Base-by-base conservation (phyloP, 2,888 invertebrate species). In the Platycnemis pennipes region DNA sequence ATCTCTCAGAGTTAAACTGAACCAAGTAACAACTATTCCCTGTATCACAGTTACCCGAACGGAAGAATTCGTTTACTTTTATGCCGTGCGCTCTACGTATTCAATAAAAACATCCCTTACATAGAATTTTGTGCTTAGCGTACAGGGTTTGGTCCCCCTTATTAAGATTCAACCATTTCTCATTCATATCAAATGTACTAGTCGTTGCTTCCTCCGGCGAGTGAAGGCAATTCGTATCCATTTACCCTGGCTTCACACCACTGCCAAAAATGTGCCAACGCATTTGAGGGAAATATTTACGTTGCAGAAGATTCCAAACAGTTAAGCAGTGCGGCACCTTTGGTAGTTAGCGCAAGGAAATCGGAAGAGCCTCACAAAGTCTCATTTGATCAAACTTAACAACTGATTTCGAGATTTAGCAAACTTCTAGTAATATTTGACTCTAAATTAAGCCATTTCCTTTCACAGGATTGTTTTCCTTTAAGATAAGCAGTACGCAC, bases 71-170 rank as follows among this genome's bases (percentile, higher is more conserved):
- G 13, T 11, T 11, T 13, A 13, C 13, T 63, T 63, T 77, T 37
- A 77, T 31, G 31, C 37, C 37, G 22, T 5, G 11, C 37, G 2
- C 11, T 13, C 11, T 37, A 77, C 37, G 13, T n/a, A 26, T 26
- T 37, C 77, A 13, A 37, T 77, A 26, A 77, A 37, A 77, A 37
- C 31, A 77, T 37, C 63, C 2, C 2, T 77, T 37, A 0, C 7
- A 22, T 77, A 37, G 11, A 77, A 77, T 77, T 77, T 77, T 13
- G 37, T 77, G 37, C 37, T 77, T 7, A 11, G 37, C n/a, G 26
- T n/a, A 37, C 37, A 37, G 77, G 77, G 77, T 77, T 77, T 77
- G 77, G 77, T 77, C 77, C 77, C 77, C 77, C 77, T 77, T 77
- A 37, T 37, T 77, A 37, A 37, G n/a, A 77, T 77, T 77, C 77